phyloP scores from a whole-genome alignment of 2,113 vertebrate species.

The Pelobates fuscus region DNA sequence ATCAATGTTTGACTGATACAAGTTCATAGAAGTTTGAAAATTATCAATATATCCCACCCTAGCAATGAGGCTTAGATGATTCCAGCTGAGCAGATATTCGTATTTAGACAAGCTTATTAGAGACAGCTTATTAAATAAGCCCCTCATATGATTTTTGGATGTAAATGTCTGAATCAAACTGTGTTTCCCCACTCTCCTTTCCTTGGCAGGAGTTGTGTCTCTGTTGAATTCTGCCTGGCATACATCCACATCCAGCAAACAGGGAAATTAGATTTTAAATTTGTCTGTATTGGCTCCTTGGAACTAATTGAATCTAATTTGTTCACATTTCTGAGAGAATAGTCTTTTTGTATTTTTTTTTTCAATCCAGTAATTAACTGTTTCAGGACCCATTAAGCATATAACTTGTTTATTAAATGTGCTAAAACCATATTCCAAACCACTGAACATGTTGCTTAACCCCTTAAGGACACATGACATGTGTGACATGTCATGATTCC shows the following conservation, averaged over 20 bases:
- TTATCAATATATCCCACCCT: too few relatives aligned
- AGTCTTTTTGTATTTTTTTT: conserved; percentile 8
- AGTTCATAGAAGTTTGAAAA: background rate
- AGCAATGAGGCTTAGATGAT: too few relatives aligned
- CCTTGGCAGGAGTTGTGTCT: conserved; percentile 21
- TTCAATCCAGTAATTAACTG: background rate
- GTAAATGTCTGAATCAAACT: conserved; percentile 14
- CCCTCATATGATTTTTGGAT: conserved; percentile 7
- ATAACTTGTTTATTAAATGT: too few relatives aligned
- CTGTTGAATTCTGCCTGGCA: conserved; percentile 30
- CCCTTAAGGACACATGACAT: too few relatives aligned
- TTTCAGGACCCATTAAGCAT: too few relatives aligned
- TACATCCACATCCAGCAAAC: conserved; percentile 5
- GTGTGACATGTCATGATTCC: too few relatives aligned
- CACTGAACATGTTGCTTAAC: too few relatives aligned
- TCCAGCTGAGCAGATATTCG: conserved; percentile 9
- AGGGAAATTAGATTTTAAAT: conserved; percentile 33
- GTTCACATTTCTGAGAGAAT: conserved; percentile 16
- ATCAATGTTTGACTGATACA: too few relatives aligned
- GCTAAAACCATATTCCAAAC: too few relatives aligned
- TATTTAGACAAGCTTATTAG: background rate
- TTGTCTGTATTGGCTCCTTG: conserved; percentile 40
- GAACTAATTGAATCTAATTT: conserved; percentile 29
- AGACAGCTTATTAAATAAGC: conserved; percentile 16
- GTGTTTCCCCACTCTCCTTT: background rate